phyloP scores from a whole-genome alignment of 2,888 invertebrate genomes.

The Acanthosepion esculentum region DNA sequence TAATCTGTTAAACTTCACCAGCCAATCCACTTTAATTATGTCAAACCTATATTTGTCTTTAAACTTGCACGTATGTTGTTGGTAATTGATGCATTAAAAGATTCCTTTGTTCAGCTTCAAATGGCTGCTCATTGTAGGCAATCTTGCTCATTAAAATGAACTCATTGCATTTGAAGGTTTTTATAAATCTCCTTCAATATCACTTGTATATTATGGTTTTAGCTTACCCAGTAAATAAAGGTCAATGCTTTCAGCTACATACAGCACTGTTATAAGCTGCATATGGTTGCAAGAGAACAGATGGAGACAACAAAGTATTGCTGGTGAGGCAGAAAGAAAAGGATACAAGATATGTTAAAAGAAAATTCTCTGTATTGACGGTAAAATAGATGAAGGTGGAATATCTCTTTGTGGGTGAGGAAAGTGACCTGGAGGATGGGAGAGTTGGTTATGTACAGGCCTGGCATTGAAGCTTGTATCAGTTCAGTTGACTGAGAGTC shows the following conservation, averaged over 20 bases:
- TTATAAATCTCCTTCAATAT: not conserved
- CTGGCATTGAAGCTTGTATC: no score
- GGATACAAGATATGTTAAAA: no score
- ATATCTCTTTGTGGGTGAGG: no score
- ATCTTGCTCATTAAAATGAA: not conserved
- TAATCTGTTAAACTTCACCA: not conserved
- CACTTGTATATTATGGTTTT: not conserved
- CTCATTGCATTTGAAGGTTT: fast-evolving
- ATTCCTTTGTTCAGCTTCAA: not conserved
- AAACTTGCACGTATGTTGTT: not conserved
- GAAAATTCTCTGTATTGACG: no score
- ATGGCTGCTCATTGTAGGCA: not conserved
- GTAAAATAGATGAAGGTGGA: no score
- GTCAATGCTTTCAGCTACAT: not conserved
- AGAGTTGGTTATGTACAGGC: no score
- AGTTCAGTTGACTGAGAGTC: no score
- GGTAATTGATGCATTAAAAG: not conserved
- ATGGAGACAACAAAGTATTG: no score
- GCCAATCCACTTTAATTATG: not conserved
- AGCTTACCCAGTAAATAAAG: not conserved
- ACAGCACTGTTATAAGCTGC: no score
- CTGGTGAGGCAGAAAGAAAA: no score
- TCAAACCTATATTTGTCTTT: not conserved
- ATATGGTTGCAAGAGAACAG: no score
- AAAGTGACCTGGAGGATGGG: no score